Base-by-base conservation (phyloP, 2,888 invertebrate species). In the Eristalis pertinax region DNA sequence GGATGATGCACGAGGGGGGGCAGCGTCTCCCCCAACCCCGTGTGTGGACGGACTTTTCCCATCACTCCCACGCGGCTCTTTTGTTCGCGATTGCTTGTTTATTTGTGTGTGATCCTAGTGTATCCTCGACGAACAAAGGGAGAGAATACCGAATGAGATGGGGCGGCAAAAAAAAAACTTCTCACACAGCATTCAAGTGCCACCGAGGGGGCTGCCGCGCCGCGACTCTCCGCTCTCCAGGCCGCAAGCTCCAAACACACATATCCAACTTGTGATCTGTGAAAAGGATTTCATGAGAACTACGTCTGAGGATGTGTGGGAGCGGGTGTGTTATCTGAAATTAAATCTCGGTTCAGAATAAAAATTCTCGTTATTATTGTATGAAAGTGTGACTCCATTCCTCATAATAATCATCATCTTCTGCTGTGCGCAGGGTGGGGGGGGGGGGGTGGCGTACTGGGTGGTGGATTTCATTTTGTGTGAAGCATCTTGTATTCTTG, bases 351-450 rank as follows among this genome's bases (percentile, higher is more conserved):
- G 76, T 79, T 73, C 64, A 76, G 84, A 87, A 87, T 87, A 84
- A 87, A 87, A 87, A 83, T 84, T 69, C 87, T 76, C 87, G 87
- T 87, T 87, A 87, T 87, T 84, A 87, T 87, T 87, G 87, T 84
- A 87, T 87, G 87, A 84, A 87, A 87, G 87, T 87, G 84, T 87
- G 87, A 87, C 87, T 87, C 84, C 84, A 84, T 84, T 87, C 68
- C 87, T 87, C 84, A 87, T 87, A 87, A 87, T 87, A 87, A 87
- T 87, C 79, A 87, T 84, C 84, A 72, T 87, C 83, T 82, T 79
- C 63, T 83, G 78, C 50, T 15, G 43, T n/a, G 43, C 43, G 26
- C 26, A n/a, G n/a, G 26, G 26, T 2, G 26, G 43, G 35, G 32
- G 63, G n/a, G 22, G 15, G 56, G 24, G 60, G 11, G 26, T 64